Evolutionary conservation across 2,113 vertebrate genomes (phyloP), one percentile per base, ranked within the genome.

Genomic region (Nycticryphes semicollaris): DNA sequence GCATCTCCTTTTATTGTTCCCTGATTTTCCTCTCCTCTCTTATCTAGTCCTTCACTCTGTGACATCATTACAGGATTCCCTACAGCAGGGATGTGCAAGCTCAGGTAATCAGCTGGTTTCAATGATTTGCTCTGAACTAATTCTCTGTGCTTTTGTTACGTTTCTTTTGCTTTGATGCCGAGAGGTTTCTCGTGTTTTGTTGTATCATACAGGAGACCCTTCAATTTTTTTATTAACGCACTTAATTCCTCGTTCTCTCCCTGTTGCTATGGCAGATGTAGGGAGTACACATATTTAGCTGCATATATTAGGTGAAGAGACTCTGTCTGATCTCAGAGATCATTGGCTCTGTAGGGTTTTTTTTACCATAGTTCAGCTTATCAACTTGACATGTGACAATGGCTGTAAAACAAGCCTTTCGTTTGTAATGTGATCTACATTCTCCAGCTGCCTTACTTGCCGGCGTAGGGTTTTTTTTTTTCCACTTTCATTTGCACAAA

Each of bases 71-170:
- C 98, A 98, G 97, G 98, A 98, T 95, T 96, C 98, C 88, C 96
- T 98, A 79, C 98, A 97, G 96, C 98, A 98, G 97, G 98, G 98
- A 98, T 98, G 98, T 84, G 98, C 97, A 93, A 98, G 98, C 97
- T 98, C 98, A 98, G 98, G 98, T 98, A 98, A 98, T 96, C 87
- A 89, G 53, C 96, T 54, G 48, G 63, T 79, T 96, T 93, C 78
- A 70, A 92, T 95, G 91, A 82, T 90, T 97, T 92, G n/a, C 74
- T 92, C 41, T 90, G 77, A 86, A 96, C 53, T 89, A 43, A 83
- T 77, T 94, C 77, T 70, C 79, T 96, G 87, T 90, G 85, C 96
- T 81, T 89, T 80, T 88, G 51, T 95, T 87, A 62, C 56, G 0
- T 92, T 95, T 81, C 82, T 66, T 92, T 86, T 97, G 95, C 94